Evolutionary conservation across 2,113 vertebrate genomes (phyloP).

Genomic region (Ramphastos sulfuratus): DNA sequence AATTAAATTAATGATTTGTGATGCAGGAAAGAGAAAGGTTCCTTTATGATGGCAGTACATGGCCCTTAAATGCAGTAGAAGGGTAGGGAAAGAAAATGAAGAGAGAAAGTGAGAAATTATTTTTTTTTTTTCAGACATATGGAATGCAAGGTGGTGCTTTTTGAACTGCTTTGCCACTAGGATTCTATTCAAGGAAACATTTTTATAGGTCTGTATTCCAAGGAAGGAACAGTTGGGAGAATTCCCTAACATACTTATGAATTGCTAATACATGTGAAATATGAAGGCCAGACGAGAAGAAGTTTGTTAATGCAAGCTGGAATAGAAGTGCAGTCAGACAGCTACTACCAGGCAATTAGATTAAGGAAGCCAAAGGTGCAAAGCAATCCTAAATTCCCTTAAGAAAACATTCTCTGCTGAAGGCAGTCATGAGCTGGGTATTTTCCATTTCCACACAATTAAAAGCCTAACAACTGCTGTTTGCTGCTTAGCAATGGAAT

Average conservation of each 20-base stretch:
- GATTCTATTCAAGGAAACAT: neutral
- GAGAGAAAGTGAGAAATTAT: neutral
- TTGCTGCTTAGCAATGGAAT: neutral
- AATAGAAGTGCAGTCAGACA: neutral
- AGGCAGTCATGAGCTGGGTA: neutral
- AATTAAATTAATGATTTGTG: conserved; percentile 7
- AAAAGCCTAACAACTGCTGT: neutral
- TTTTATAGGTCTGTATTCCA: neutral
- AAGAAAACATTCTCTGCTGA: neutral
- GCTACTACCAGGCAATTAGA: conserved; percentile 2
- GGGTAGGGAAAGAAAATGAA: neutral
- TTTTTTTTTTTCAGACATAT: conserved; percentile 3
- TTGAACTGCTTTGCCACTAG: neutral
- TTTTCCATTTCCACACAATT: conserved; percentile 5
- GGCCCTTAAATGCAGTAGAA: conserved; percentile 19
- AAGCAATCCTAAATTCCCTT: neutral
- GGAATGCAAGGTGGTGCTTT: neutral
- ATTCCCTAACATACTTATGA: conserved; percentile 8
- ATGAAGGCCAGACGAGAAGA: neutral
- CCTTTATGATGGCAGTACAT: conserved; percentile 14
- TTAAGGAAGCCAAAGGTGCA: neutral
- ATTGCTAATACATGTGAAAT: conserved; percentile 19
- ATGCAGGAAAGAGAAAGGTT: conserved; percentile 45
- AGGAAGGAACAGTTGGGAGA: neutral
- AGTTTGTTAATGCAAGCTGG: neutral